Evolutionary conservation across 2,888 invertebrate species (phyloP).

Genomic region (Brachypalpus laphriformis): DNA sequence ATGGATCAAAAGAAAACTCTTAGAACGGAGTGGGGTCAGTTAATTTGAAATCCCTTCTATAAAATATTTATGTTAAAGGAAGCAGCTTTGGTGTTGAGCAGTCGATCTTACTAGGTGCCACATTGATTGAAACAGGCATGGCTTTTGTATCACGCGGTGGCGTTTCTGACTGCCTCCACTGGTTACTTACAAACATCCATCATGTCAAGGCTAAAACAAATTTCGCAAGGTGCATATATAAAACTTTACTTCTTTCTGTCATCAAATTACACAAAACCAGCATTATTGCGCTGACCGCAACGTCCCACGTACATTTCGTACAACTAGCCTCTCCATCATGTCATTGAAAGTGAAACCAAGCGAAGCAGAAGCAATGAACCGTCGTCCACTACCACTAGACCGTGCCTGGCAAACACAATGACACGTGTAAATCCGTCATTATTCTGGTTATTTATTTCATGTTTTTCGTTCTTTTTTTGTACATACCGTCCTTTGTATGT

Average conservation of each 20-base stretch:
- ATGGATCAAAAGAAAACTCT: no score
- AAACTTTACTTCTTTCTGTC: not conserved
- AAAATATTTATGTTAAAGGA: no score
- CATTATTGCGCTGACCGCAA: constrained; percentile 3
- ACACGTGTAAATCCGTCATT: constrained; percentile 54
- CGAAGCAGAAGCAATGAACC: constrained; percentile 60
- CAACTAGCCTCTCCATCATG: constrained; percentile 7
- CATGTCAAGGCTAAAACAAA: no score
- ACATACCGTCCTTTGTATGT: not conserved
- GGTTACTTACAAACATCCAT: no score
- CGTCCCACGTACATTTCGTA: not conserved
- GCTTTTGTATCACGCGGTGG: no score
- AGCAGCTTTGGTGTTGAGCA: no score
- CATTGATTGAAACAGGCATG: no score
- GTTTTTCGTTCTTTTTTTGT: not conserved
- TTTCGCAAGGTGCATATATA: no score
- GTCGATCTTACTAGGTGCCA: no score
- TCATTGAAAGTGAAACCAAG: constrained; percentile 65
- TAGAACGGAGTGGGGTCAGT: no score
- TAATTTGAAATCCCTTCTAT: no score
- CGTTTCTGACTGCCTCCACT: no score
- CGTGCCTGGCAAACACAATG: constrained; percentile 39
- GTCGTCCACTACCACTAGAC: constrained; percentile 42
- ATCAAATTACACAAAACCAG: constrained; percentile 27
- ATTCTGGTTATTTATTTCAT: constrained; percentile 3